Conservation (phyloP, 53 echinoderm and acorn worm genomes). For the Arbacia lixula region DNA sequence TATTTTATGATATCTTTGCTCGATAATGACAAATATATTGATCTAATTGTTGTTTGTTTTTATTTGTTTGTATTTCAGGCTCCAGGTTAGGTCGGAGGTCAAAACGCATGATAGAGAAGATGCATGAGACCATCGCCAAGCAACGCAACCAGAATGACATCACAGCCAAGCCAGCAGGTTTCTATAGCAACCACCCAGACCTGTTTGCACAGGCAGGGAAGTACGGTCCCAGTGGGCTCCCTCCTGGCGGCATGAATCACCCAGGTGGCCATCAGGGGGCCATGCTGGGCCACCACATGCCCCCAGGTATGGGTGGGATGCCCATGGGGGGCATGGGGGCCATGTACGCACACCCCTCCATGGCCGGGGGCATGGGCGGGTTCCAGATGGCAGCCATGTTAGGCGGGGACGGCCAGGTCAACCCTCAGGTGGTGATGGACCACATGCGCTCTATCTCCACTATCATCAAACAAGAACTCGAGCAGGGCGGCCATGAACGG, state of each 20-base stretch:
- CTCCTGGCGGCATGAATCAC: slow-evolving; percentile 54
- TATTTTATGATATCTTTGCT: not conserved
- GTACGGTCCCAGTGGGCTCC: slow-evolving; percentile 65
- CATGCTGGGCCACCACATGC: slow-evolving; percentile 72
- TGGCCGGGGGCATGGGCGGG: slow-evolving; percentile 60
- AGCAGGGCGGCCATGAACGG: slow-evolving; percentile 82
- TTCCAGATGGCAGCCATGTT: slow-evolving; percentile 76
- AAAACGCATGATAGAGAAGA: slow-evolving; percentile 99
- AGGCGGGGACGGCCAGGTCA: slow-evolving; percentile 59
- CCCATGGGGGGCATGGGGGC: slow-evolving; percentile 68
- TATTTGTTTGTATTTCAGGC: slow-evolving; percentile 62
- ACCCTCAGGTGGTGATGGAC: slow-evolving; percentile 74
- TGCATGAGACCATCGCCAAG: slow-evolving; percentile 98
- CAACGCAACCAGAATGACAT: slow-evolving; percentile 84
- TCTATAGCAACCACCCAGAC: slow-evolving; percentile 97
- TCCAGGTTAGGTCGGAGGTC: slow-evolving; percentile 95
- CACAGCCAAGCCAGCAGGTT: slow-evolving; percentile 91
- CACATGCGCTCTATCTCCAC: slow-evolving; percentile 90
- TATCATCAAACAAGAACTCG: slow-evolving; percentile 95
- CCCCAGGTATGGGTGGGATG: slow-evolving; percentile 66
- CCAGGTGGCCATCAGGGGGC: slow-evolving; percentile 59
- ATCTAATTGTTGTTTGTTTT: not conserved
- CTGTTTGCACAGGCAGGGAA: slow-evolving; percentile 80
- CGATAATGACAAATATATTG: not conserved
- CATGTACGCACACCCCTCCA: slow-evolving; percentile 56